Percentiles rank a stretch among this genome's conserved stretches.
These are phyloP conservation scores for Hippocampus kuda DNA, from an alignment of 2,797 vertebrate species.

Conservation along the genomic window DNA sequence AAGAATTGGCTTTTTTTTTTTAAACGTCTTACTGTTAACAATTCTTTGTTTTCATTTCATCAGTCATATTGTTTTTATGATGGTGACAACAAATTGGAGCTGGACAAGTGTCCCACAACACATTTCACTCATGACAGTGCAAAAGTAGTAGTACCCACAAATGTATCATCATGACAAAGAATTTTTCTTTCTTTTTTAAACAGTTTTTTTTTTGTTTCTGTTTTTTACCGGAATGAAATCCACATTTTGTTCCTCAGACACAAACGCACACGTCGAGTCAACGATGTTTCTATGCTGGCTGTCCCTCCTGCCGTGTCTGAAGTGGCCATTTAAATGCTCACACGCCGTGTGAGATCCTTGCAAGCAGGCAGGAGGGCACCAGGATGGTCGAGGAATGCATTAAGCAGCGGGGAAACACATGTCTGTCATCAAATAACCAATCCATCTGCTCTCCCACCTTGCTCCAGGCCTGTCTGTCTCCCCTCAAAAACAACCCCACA, in stretches of 20 bases:
- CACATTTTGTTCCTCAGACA: background rate
- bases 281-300: constrained; percentile 27
- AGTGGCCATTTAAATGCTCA: constrained; percentile 54
- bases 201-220: no score
- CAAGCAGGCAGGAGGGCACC: constrained; percentile 39
- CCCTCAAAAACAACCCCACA: constrained; percentile 23
- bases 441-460: constrained; percentile 33
- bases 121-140: background rate
- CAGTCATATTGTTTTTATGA: no score
- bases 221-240: background rate
- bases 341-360: constrained; percentile 35
- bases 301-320: constrained; percentile 54
- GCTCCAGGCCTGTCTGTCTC: constrained; percentile 34
- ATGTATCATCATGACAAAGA: background rate
- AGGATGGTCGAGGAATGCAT: constrained; percentile 59
- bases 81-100: background rate
- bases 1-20: no score
- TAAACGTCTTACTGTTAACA: no score
- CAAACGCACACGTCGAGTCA: constrained; percentile 11
- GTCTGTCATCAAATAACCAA: constrained; percentile 57
- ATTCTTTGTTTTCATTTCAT: no score
- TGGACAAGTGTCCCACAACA: no score
- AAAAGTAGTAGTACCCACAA: background rate
- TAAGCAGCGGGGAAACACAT: constrained; percentile 57
- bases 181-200: background rate